Base-by-base conservation (phyloP, 2,113 vertebrate genomes). In the Atlantisia rogersi region DNA sequence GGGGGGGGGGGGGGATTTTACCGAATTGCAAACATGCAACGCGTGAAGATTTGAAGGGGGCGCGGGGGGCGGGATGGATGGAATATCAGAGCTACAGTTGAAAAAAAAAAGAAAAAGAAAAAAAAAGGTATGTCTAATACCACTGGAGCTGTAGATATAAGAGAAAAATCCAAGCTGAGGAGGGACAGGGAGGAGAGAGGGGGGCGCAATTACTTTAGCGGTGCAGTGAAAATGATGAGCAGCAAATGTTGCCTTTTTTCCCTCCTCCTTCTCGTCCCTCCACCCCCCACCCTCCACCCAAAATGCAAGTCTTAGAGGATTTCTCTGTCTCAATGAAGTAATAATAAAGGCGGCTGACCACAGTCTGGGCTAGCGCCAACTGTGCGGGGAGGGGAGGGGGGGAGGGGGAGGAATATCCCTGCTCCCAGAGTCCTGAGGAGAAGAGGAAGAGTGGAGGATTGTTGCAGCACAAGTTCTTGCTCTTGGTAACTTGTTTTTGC, bases 211-310 rank as follows among this genome's bases (percentile, higher is more conserved):
- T 96, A 98, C 97, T 98, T 97, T 97, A 95, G 94, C 93, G 88
- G 97, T 97, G 97, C 96, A 78, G 88, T 95, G 97, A 93, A 97
- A 97, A 97, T 96, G 97, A 98, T 83, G 95, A 95, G 96, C 97
- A 96, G 92, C 85, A 94, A 96, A 96, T 96, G 87, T 96, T 97
- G 95, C 94, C 81, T 97, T 97, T 96, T 97, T 94, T 92, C 88
- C 89, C 95, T 91, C 88, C 94, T 94, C 92, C 80, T 90, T 55
- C 84, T 68, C 29, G 88, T 83, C 80, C 92, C 90, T 90, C 94
- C 76, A 64, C 69, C 40, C 60, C 83, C 67, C 96, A 96, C 96
- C 97, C 97, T 96, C 95, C 96, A 98, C 94, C 95, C 96, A 95
- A 98, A 98, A 96, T 96, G 94, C 96, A 85, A 96, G 91, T 95